Evolutionary conservation across 1,140 invertebrate species (phyloP), one percentile per base, ranked within the genome.

Genomic region (Solenopsis fugax): DNA sequence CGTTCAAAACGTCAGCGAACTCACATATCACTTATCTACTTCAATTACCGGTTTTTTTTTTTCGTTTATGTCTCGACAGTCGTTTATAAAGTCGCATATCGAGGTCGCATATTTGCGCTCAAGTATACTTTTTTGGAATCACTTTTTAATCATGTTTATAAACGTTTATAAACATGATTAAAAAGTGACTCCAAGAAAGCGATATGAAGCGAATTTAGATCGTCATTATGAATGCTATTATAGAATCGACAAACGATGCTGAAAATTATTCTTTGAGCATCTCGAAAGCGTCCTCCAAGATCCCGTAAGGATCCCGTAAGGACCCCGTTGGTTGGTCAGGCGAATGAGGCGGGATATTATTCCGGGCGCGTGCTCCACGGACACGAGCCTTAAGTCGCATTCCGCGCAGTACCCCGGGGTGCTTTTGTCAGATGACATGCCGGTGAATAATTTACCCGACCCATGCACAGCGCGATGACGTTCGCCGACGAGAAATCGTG

Each of bases 401-500:
- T 91, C 89, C 81, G 37, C 60, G 37, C 81, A 76, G 41, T 85
- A 50, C 89, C 71, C 81, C 69, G 60, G 86, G 82, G 89, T 91
- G 87, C 89, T 91, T 91, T 90, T 91, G 89, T 91, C 76, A 90
- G 87, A 84, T 86, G 89, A 90, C 87, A 91, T 85, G 87, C 82
- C 82, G 89, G 89, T 91, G 89, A 91, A 91, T 91, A 90, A 91
- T 91, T 90, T 89, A 91, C 89, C 81, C 72, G 71, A 54, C 81
- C 73, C 78, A 73, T 73, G 82, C 77, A 69, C 76, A 75, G 54
- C 60, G 58, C 65, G 85, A 89, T 89, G 89, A 90, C 86, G 88
- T 45, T 64, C 45, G n/a, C 64, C 54, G 73, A 87, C 85, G 85
- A 89, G 65, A 85, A 89, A 90, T 89, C 84, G 87, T 77, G 84